Evolutionary conservation across 1,140 invertebrate genomes (phyloP), one percentile per base, ranked within the genome.

Genomic region (Drosophila nebulosa): DNA sequence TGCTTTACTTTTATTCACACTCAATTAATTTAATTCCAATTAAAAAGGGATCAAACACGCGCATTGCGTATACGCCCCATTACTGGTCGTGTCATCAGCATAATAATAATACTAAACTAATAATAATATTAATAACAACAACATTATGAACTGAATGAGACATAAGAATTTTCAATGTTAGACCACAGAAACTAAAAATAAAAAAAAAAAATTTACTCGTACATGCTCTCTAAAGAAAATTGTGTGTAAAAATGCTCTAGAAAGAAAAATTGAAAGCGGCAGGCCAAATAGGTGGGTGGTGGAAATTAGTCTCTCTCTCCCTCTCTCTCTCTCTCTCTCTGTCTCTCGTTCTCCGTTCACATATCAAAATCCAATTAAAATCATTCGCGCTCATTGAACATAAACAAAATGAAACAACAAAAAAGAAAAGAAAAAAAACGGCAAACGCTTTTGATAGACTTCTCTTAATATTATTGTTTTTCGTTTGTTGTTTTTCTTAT

Each of bases 341-440:
- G 7, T 16, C 36, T 21, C 39, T 46, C 16, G 9, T 2, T 21
- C 16, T 46, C 10, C 21, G 39, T 46, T 21, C 39, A 46, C 81
- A 81, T 70, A 81, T 85, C 81, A 86, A 81, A 85, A 86, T 85
- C 81, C 74, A 85, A 85, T 85, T 86, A 85, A 86, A 86, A 86
- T 80, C 74, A 70, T 80, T 80, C 69, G 72, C 77, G 65, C 74
- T 35, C 77, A 63, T 67, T 52, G 50, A 80, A 68, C 62, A 67
- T 70, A 85, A 78, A 78, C 83, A 74, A 86, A 64, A 80, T 65
- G 51, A 63, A 70, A 58, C 59, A 60, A 62, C 64, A 63, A 53
- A 4, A 7, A 27, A 27, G 9, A 5, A 36, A 36, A 4, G 14
- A 36, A 36, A 42, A 42, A 21, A 18, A 46, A 16, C 14, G 39